Base-by-base conservation (phyloP, 2,113 vertebrate species). In the Onychorhynchus coronatus region DNA sequence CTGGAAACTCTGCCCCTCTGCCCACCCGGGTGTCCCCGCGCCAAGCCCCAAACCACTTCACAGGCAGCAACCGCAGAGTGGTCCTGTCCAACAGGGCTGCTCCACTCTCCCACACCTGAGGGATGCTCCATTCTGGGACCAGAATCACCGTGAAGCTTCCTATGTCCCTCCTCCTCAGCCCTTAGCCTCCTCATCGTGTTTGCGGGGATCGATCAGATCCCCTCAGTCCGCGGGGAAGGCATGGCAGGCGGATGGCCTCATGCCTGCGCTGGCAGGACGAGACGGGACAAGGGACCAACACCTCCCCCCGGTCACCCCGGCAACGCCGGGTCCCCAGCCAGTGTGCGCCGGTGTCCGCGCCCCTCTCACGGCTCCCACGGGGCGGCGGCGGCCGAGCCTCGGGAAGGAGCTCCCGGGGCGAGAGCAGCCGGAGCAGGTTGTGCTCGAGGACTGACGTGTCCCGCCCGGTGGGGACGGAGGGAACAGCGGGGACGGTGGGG, bases 121-220 rank as follows among this genome's bases (percentile, higher is more conserved):
- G 9, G 67, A 31, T 24, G 59, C 14, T 39, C 18, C 6, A 3
- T 39, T 61, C 58, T 12, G 72, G 28, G 18, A 58, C 10, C 52
- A 33, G 35, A 62, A 59, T 59, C 37, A 2, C 41, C 6, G 4
- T 7, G 6, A 50, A 71, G 22, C 46, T 55, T 61, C 31, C 71
- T 55, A 22, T 7, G 6, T 59, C 44, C 24, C 18, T 71, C 47
- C 41, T 72, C 68, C 24, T 55, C 68, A 74, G 42, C 58, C 27
- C 67, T 66, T 22, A 4, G 0, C 37, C 8, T 46, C 17, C 4
- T 1, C 31, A 11, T 18, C 2, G 41, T 6, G 11, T 17, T 49
- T 10, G 10, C 18, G 9, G 35, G 31, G 31, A 41, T 55, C 2
- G 10, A 58, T 12, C n/a, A 9, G 27, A 27, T 12, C 23, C 27